Evolutionary conservation across 2,888 invertebrate genomes (phyloP), one percentile per base, ranked within the genome.

Genomic region (Chalcis sispes): DNA sequence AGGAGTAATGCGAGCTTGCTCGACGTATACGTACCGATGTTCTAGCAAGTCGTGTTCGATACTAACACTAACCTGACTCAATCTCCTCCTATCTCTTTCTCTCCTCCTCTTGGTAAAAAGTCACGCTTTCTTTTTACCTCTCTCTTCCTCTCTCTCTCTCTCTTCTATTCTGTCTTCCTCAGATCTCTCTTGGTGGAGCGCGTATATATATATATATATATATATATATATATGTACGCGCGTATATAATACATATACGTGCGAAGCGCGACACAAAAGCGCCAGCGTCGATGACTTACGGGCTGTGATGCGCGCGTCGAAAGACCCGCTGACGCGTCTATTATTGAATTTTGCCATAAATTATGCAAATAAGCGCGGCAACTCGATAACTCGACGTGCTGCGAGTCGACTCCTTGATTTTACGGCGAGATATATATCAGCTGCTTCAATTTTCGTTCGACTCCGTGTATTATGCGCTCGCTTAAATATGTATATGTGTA

Each of bases 271-370:
- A 27, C 56, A 27, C 10, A 15, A 46, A n/a, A 8, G 46, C 36
- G 36, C 52, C 5, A 10, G 52, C 15, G 52, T n/a, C n/a, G 7
- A 1, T 56, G 23, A 27, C 56, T 29, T 32, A 32, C 32, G 56
- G 27, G 29, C 5, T n/a, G 29, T n/a, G 13, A 20, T 10, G 7
- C 7, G 20, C 36, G 58, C 64, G 64, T 50, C 50, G 50, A 52
- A 65, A 65, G 65, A 10, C 50, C 1, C 50, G 65, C 32, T 65
- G 65, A 65, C 65, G 65, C 65, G 65, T 52, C 65, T 50, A 10
- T 52, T 50, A 65, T 50, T 65, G 65, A 65, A 50, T 65, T 65
- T 65, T 65, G 48, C 50, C 65, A 65, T 65, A 65, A 65, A 65
- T 65, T 65, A 65, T 65, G 65, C 36, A 50, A 65, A 65, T 52